These are phyloP conservation scores for Crambe crambe DNA, from an alignment of 37 sponge, comb jelly and placozoan genomes.

Conservation along the genomic window DNA sequence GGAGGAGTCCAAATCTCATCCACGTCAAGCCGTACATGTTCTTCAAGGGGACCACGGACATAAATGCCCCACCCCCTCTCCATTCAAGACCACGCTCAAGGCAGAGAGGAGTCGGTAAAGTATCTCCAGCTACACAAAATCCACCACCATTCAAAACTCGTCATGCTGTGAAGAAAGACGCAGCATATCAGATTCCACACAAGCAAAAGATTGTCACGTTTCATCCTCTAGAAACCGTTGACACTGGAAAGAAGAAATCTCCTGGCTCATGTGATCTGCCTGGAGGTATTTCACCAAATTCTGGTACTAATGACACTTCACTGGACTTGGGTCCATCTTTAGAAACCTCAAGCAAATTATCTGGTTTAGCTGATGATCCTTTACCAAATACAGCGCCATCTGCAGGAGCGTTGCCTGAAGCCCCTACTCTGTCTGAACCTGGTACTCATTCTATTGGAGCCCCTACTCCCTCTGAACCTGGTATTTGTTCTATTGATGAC, in stretches of 20 bases:
- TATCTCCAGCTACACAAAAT: not conserved
- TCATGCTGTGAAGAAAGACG: not conserved
- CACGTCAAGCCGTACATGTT: conserved; percentile 96
- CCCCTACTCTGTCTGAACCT: not conserved
- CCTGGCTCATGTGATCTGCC: too few relatives aligned
- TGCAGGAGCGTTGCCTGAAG: not conserved
- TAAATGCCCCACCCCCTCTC: conserved; percentile 75
- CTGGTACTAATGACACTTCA: not conserved
- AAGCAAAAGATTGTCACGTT: not conserved
- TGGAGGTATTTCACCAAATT: not conserved
- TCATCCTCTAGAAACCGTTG: not conserved
- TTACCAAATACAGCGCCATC: too few relatives aligned
- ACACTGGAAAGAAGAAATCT: not conserved
- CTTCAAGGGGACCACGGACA: conserved; percentile 86
- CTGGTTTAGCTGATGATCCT: not conserved
- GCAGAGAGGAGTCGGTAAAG: not conserved
- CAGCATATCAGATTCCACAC: too few relatives aligned
- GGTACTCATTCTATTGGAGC: not conserved
- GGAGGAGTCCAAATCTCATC: conserved; percentile 87
- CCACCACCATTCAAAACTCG: conserved; percentile 2
- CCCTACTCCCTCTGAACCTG: not conserved
- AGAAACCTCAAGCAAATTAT: not conserved
- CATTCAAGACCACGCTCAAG: conserved; percentile 10
- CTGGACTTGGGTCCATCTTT: not conserved
- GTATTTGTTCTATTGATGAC: not conserved